Conservation (phyloP, 2,888 invertebrate genomes). For the Mechanitis mazaeus region DNA sequence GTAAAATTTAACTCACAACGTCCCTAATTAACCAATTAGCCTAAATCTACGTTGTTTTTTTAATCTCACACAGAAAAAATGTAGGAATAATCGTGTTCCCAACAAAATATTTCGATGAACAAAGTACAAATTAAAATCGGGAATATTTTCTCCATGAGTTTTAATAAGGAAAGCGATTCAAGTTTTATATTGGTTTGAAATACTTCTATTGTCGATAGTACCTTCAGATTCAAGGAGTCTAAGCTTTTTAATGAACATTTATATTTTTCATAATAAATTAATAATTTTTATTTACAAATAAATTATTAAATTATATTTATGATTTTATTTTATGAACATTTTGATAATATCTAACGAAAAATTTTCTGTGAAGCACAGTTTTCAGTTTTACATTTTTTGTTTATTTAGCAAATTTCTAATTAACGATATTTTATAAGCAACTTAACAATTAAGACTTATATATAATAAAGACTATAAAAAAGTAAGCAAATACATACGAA, state of each 20-base stretch:
- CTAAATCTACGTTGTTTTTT: slow-evolving; percentile 60
- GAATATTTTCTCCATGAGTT: slow-evolving; percentile 35
- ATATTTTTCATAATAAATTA: background rate
- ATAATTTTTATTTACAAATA: background rate
- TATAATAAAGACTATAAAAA: too few species aligned
- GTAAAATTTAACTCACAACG: slow-evolving; percentile 52
- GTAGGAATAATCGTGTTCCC: slow-evolving; percentile 45
- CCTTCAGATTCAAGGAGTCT: slow-evolving; percentile 19
- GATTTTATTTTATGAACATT: background rate
- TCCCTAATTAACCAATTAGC: slow-evolving; percentile 73
- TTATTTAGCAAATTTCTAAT: too few species aligned
- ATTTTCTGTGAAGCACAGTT: too few species aligned
- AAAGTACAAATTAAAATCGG: slow-evolving; percentile 42
- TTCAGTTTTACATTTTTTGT: too few species aligned
- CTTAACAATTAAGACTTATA: too few species aligned
- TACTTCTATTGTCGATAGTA: slow-evolving; percentile 27
- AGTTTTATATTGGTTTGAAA: slow-evolving; percentile 32
- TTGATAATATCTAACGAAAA: too few species aligned
- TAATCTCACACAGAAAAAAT: slow-evolving; percentile 56
- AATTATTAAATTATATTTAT: too few species aligned
- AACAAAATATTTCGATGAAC: slow-evolving; percentile 38
- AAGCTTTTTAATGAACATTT: slow-evolving; percentile 23
- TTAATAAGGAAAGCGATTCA: slow-evolving; percentile 37
- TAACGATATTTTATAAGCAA: too few species aligned
- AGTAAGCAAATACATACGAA: too few species aligned